These are phyloP conservation scores for Pararge aegeria DNA, from an alignment of 1,140 invertebrate species.

Conservation along the genomic window DNA sequence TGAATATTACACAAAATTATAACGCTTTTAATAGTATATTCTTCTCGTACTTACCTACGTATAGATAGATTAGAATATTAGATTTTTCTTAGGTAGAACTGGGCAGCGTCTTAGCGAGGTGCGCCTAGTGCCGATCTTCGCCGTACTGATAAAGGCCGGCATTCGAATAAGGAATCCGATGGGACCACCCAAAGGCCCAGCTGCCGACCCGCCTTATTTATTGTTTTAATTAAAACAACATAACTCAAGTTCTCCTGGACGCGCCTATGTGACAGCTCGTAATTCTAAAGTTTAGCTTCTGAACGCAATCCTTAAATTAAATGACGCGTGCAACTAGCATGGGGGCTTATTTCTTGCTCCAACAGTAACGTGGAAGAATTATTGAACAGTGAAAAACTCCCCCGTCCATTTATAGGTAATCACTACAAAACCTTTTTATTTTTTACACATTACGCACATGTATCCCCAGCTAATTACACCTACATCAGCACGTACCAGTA, in stretches of 20 bases:
- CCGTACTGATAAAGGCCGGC: conserved; percentile 50
- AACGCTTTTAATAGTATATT: no score
- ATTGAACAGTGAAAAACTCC: not conserved
- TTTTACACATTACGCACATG: not conserved
- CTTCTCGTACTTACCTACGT: no score
- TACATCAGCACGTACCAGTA: no score
- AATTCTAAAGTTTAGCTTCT: conserved; percentile 57
- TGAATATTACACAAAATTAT: no score
- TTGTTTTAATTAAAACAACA: conserved; percentile 73
- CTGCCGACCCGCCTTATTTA: conserved; percentile 55
- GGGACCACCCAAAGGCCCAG: conserved; percentile 52
- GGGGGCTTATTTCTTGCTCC: conserved; percentile 17
- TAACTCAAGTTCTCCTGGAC: conserved; percentile 54
- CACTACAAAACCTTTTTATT: not conserved
- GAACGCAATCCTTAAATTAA: conserved; percentile 50
- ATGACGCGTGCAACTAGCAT: conserved; percentile 31
- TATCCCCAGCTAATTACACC: not conserved
- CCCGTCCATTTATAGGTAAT: not conserved
- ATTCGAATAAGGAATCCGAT: conserved; percentile 50
- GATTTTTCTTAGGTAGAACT: not conserved
- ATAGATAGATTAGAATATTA: not conserved
- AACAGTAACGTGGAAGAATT: not conserved
- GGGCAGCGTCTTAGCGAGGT: not conserved
- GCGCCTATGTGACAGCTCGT: conserved; percentile 60
- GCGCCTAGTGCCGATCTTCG: conserved; percentile 34